A percentile compares a stretch with the other conserved stretches of the same genome.
phyloP scores from a whole-genome alignment of 2,888 invertebrate genomes.

The Aquatica leii region DNA sequence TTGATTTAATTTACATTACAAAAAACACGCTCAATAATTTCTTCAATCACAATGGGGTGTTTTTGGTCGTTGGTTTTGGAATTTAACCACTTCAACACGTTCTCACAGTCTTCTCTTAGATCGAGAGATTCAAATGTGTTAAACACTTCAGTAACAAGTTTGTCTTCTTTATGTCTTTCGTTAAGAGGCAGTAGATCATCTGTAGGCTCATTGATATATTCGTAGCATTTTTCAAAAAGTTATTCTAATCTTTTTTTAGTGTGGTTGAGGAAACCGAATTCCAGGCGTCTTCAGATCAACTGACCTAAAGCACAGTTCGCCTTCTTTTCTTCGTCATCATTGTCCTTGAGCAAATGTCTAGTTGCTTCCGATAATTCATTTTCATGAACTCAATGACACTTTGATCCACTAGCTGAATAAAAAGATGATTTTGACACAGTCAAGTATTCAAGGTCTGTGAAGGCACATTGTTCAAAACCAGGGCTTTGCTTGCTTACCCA shows the following conservation, averaged over 20 bases:
- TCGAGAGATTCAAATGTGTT: neutral
- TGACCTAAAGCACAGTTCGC: neutral
- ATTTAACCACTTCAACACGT: neutral
- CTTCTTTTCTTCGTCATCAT: neutral
- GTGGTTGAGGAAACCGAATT: neutral
- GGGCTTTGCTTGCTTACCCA: no score
- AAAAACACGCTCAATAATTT: neutral
- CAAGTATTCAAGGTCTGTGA: no score
- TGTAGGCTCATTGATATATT: neutral
- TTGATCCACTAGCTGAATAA: neutral
- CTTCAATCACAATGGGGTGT: neutral
- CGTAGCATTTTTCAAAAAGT: neutral
- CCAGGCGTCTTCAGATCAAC: neutral
- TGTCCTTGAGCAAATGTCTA: neutral
- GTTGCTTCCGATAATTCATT: neutral
- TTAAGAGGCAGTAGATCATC: neutral
- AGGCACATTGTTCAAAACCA: no score
- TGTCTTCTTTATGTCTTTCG: neutral
- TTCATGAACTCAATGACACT: neutral
- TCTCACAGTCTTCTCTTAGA: neutral
- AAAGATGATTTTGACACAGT: no score
- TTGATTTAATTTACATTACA: no score
- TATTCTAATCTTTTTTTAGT: neutral
- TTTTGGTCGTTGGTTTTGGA: neutral
- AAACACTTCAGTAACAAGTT: neutral